Conservation (phyloP, 2,888 invertebrate genomes). For the Chymomyza procnemis region DNA sequence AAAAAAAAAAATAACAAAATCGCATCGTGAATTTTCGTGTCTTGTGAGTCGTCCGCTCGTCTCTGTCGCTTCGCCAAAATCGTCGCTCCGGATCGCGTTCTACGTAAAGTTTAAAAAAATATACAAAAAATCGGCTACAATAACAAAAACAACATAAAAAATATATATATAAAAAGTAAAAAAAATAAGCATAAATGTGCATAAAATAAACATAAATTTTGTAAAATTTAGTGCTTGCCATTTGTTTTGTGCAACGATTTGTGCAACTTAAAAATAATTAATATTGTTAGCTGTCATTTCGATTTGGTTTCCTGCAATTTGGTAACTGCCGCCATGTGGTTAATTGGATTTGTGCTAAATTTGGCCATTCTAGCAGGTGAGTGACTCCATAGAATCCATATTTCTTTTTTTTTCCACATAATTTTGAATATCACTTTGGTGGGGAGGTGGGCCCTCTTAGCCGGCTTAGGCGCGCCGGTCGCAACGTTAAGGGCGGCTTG, state of each 20-base stretch:
- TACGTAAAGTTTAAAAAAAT: neutral
- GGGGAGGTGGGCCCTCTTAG: neutral
- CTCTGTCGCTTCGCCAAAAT: neutral
- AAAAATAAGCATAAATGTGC: neutral
- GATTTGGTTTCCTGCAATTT: neutral
- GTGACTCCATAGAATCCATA: slow-evolving; percentile 37
- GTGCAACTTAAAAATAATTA: neutral
- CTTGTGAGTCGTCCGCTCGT: slow-evolving; percentile 12
- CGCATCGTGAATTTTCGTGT: slow-evolving; percentile 35
- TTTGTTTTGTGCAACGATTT: neutral
- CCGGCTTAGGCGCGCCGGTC: neutral
- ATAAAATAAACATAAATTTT: neutral
- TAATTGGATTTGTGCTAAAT: slow-evolving; percentile 78
- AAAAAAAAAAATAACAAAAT: slow-evolving; percentile 4
- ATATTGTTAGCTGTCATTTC: neutral
- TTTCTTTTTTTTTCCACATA: neutral
- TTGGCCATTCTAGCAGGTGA: slow-evolving; percentile 77
- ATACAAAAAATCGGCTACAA: neutral
- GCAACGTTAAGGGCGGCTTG: neutral
- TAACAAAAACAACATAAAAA: slow-evolving; percentile 13
- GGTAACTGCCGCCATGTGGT: slow-evolving; percentile 51
- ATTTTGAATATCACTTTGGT: neutral
- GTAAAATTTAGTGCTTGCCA: neutral
- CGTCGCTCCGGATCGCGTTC: slow-evolving; percentile 43
- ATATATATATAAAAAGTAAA: neutral